Evolutionary conservation across 1,140 invertebrate genomes (phyloP), one percentile per base, ranked within the genome.

Genomic region (Sitobion miscanthi): DNA sequence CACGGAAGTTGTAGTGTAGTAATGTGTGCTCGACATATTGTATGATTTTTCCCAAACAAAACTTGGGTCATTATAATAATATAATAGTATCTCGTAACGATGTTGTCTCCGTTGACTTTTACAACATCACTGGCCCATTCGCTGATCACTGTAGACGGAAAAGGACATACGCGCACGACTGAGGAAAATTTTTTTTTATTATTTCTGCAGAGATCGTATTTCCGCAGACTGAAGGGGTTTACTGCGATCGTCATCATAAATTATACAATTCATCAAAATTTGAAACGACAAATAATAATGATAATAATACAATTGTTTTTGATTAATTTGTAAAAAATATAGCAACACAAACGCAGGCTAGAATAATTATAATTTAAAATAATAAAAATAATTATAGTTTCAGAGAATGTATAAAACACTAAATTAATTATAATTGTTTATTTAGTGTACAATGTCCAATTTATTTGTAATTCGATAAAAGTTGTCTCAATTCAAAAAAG

Each of bases 21-120:
- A 42, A 30, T 23, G 77, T 85, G 25, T 42, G 11, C 25, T 86
- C 23, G 85, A 86, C 85, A 86, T 42, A 86, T 14, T 30, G 45
- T n/a, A 21, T 0, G 49, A 57, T 57, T 57, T 89, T 89, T 89
- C 9, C 21, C 9, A 14, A 38, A 4, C 23, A n/a, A 89, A 89
- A 89, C 52, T 54, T 54, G 8, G 49, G 49, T 89, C 47, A 57
- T 89, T 89, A 89, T 89, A 89, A 89, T 89, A 57, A 52, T n/a
- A 57, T 38, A 38, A 35, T 42, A 38, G 42, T 49, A 54, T 42
- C 35, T 42, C 88, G 88, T 89, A 89, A 89, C 42, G 88, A 89
- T 42, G 88, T 42, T 54, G 88, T 42, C 45, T 86, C 42, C 25
- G 45, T 49, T 49, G 45, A 87, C 45, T 87, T 87, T 49, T 30